These are phyloP conservation scores for Cephus sareptanus DNA, from an alignment of 2,888 invertebrate species.

Conservation along the genomic window DNA sequence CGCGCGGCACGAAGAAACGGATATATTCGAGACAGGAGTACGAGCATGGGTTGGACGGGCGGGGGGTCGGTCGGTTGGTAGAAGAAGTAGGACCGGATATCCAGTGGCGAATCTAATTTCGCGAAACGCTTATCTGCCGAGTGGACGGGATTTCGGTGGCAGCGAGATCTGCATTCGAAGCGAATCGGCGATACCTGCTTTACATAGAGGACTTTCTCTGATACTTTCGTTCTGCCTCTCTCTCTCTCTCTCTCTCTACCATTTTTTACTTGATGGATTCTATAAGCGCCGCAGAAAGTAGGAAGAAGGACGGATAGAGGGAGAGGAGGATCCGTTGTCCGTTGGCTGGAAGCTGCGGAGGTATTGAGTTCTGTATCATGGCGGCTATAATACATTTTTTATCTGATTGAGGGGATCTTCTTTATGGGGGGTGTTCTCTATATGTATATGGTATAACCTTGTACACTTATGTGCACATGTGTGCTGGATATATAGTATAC, in stretches of 20 bases:
- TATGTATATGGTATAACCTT: slow-evolving; percentile 15
- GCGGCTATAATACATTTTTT: slow-evolving; percentile 66
- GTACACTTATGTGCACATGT: slow-evolving; percentile 26
- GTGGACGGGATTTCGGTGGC: slow-evolving; percentile 13
- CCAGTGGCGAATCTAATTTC: slow-evolving; percentile 51
- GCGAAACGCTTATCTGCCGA: slow-evolving; percentile 43
- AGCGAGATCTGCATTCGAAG: slow-evolving; percentile 47
- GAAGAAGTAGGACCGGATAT: not conserved
- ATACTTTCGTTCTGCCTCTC: not conserved
- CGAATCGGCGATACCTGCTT: slow-evolving; percentile 42
- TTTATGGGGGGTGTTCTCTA: slow-evolving; percentile 61
- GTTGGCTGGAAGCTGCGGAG: slow-evolving; percentile 48
- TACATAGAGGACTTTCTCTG: not conserved
- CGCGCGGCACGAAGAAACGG: not conserved
- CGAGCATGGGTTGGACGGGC: not conserved
- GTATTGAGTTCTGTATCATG: slow-evolving; percentile 66
- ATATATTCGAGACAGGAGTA: not conserved
- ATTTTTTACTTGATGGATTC: not conserved
- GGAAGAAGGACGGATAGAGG: slow-evolving; percentile 6
- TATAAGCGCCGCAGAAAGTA: slow-evolving; percentile 6
- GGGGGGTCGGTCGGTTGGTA: not conserved
- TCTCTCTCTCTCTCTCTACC: not conserved
- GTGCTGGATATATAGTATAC: slow-evolving; percentile 29
- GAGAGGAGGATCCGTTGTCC: slow-evolving; percentile 45
- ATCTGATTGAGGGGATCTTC: slow-evolving; percentile 66